Conservation (phyloP, 2,113 vertebrate species). For the Corythoichthys intestinalis region DNA sequence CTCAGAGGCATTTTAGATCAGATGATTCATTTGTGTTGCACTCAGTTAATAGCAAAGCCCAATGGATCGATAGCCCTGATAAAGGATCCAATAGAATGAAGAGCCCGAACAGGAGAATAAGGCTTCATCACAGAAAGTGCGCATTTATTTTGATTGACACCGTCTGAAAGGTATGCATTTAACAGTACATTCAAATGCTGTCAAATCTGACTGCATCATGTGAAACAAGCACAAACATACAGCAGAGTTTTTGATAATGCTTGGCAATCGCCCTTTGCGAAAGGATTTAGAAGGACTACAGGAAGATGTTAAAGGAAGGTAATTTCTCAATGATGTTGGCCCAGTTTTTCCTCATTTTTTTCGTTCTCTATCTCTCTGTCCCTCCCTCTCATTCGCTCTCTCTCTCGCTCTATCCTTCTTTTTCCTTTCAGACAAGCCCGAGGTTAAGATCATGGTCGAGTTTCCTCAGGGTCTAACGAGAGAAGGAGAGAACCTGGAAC, state of each 20-base stretch:
- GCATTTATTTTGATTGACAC: neutral
- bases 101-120: constrained; percentile 19
- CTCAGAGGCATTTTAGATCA: neutral
- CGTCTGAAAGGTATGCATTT: neutral
- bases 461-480: constrained; percentile 90
- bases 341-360: neutral
- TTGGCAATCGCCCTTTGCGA: neutral
- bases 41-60: constrained; percentile 6
- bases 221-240: neutral
- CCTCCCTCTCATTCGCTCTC: neutral
- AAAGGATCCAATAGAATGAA: constrained; percentile 33
- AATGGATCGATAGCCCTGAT: constrained; percentile 1
- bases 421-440: constrained; percentile 85
- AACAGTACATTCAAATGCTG: neutral
- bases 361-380: neutral
- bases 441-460: constrained; percentile 89
- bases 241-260: neutral
- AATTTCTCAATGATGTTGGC: neutral
- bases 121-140: constrained; percentile 10
- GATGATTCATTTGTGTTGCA: constrained; percentile 14
- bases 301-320: neutral
- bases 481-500: constrained; percentile 90
- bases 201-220: neutral
- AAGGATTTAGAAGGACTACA: neutral
- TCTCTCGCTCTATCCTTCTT: constrained; percentile 10